Base-by-base conservation (phyloP, 2,888 invertebrate species). In the Augochlorella aurata region DNA sequence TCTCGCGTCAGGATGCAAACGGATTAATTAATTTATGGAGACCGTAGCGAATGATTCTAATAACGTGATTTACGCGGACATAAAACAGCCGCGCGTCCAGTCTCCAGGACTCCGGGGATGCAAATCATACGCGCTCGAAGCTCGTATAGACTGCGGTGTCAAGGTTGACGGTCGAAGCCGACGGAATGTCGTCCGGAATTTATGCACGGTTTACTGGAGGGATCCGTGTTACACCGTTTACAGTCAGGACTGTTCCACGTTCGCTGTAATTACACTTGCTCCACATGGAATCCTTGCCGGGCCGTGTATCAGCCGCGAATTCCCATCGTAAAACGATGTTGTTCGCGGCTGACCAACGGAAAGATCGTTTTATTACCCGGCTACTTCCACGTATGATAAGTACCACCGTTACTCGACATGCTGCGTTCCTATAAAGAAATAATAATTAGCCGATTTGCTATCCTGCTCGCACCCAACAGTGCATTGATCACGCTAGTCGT, bases 291-390 rank as follows among this genome's bases (percentile, higher is more conserved):
- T 0, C 21, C 4, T 29, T 10, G 44, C 47, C 16, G 52, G 58
- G 44, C 21, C 75, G 38, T 21, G 29, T 54, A 45, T 78, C 50
- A 78, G 18, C 50, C 24, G 21, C 8, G 50, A 18, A 69, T 79
- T 76, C 78, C 50, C 76, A 79, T 63, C 50, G 50, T 79, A 63
- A 69, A 54, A 9, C 63, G 61, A 24, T 44, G 71, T 45, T 76
- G 50, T 70, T 68, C 52, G 61, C 45, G 21, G 47, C 47, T 24
- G 8, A 10, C 24, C 5, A 24, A 18, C 44, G 49, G 44, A 52
- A 65, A 49, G 65, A 77, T 79, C 54, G 70, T 77, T 79, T 79
- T 70, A 79, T 70, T 68, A 79, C 63, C 29, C 47, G 77, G 63
- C 47, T 77, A 49, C 54, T 77, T 77, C 77, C 54, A 54, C 24